These are phyloP conservation scores for Anodontia alba DNA, from an alignment of 2,888 invertebrate species.

Conservation along the genomic window DNA sequence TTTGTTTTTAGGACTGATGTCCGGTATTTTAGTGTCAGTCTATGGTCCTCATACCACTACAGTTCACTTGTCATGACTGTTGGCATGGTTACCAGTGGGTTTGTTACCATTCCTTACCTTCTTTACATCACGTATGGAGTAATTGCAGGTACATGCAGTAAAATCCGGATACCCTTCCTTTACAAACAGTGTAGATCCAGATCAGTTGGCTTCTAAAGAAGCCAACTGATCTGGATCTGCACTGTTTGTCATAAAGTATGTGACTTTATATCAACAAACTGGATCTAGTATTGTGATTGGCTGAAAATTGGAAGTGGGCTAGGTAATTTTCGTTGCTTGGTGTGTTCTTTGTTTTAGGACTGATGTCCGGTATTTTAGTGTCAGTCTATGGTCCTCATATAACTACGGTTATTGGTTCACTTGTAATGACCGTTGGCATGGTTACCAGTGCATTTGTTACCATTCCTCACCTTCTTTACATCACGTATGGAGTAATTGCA, in stretches of 20 bases:
- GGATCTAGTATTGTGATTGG: too few species aligned
- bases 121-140: conserved; percentile 6
- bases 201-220: too few species aligned
- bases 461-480: neutral
- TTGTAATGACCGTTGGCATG: neutral
- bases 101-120: neutral
- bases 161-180: too few species aligned
- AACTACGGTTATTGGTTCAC: neutral
- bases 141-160: neutral
- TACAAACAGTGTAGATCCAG: too few species aligned
- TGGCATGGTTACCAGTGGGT: neutral
- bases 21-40: neutral
- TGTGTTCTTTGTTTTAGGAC: neutral
- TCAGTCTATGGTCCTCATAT: neutral
- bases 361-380: neutral
- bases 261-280: too few species aligned
- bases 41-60: neutral
- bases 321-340: too few species aligned
- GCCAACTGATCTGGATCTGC: too few species aligned
- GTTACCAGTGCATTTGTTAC: conserved; percentile 4
- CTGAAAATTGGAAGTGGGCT: too few species aligned
- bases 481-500: conserved; percentile 6
- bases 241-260: too few species aligned
- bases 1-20: too few species aligned
- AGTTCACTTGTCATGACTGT: neutral